Percentiles rank a stretch among this genome's conserved stretches.
These are phyloP conservation scores for Dendrophyllia cribrosa DNA, from an alignment of 64 coral and sea anemone genomes.

Conservation along the genomic window DNA sequence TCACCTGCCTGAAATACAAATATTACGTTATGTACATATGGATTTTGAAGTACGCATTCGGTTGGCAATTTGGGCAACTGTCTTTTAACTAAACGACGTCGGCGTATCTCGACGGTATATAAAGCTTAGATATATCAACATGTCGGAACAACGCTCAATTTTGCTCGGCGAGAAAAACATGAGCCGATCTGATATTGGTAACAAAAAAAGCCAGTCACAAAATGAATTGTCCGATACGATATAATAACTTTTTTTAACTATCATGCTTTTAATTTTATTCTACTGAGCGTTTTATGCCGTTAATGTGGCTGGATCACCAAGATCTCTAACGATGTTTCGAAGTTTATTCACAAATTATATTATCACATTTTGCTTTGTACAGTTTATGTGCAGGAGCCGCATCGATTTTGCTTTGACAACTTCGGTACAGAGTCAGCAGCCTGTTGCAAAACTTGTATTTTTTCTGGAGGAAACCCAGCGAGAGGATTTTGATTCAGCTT, in stretches of 20 bases:
- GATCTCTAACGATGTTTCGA: not conserved
- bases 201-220: no score
- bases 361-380: not conserved
- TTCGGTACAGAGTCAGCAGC: not conserved
- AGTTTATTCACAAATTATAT: not conserved
- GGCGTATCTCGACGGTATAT: not conserved
- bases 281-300: no score
- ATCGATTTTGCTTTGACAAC: not conserved
- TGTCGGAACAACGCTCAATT: no score
- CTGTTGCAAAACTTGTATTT: not conserved
- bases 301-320: not conserved
- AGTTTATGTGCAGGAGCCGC: not conserved
- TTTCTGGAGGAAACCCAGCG: slow-evolving; percentile 1
- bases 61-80: not conserved
- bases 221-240: no score
- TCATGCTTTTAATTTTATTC: no score
- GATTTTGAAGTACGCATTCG: not conserved
- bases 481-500: slow-evolving; percentile 8
- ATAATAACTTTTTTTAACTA: no score
- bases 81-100: not conserved
- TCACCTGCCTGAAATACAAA: slow-evolving; percentile 17
- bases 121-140: no score
- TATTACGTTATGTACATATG: not conserved
- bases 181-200: no score
- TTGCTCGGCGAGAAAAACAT: no score